A percentile compares a stretch with the other conserved stretches of the same genome.
Conservation (phyloP, 2,888 invertebrate genomes). For the Dione vanillae region DNA sequence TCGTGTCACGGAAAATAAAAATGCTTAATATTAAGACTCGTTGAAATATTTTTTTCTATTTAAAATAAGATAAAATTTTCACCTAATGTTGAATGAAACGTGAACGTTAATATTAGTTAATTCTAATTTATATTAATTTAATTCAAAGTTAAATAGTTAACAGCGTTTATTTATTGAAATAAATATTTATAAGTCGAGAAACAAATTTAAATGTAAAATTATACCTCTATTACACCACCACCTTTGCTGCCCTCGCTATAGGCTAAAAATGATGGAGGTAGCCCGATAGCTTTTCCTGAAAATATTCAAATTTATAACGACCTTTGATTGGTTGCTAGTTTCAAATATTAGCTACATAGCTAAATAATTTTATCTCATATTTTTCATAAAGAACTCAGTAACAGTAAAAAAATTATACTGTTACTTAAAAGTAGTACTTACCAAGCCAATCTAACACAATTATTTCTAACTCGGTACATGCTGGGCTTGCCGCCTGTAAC, state of each 20-base stretch:
- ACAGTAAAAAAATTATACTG: neutral
- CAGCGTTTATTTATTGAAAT: too few species aligned
- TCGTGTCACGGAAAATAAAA: neutral
- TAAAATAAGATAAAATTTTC: neutral
- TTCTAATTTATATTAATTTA: too few species aligned
- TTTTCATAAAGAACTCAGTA: too few species aligned
- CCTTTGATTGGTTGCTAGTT: neutral
- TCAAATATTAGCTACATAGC: neutral
- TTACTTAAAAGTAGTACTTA: slow-evolving; percentile 61
- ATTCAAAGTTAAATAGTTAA: too few species aligned
- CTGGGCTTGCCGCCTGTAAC: slow-evolving; percentile 97
- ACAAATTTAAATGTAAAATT: slow-evolving; percentile 11
- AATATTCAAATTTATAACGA: slow-evolving; percentile 41
- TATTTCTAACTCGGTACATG: slow-evolving; percentile 97
- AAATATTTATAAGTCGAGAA: too few species aligned
- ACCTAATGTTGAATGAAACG: neutral
- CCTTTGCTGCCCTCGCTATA: slow-evolving; percentile 93
- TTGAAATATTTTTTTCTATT: neutral
- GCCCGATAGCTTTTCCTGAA: slow-evolving; percentile 93
- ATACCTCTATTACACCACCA: slow-evolving; percentile 97
- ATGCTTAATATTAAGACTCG: neutral
- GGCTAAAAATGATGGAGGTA: slow-evolving; percentile 94
- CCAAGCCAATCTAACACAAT: slow-evolving; percentile 98
- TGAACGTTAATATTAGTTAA: too few species aligned
- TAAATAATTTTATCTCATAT: neutral